phyloP scores from a whole-genome alignment of 2,888 invertebrate species.

The Leuctra nigra region DNA sequence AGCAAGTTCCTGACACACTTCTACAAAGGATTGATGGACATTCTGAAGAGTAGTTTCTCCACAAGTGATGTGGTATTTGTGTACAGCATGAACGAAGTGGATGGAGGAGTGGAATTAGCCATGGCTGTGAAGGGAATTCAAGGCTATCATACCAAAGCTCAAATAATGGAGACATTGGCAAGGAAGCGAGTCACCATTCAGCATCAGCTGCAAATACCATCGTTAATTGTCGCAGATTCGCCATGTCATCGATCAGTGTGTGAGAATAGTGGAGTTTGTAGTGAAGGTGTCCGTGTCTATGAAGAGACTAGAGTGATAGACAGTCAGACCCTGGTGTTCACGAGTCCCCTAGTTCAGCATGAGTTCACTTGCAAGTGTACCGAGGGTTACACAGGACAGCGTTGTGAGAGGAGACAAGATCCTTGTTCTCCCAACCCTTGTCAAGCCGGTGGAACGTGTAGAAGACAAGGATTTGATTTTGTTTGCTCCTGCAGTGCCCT shows the following conservation, averaged over 20 bases:
- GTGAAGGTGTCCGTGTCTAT: constrained; percentile 60
- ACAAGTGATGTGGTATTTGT: constrained; percentile 57
- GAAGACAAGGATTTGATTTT: constrained; percentile 76
- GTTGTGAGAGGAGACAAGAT: constrained; percentile 81
- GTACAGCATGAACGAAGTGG: constrained; percentile 66
- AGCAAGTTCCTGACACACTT: constrained; percentile 67
- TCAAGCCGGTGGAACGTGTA: constrained; percentile 73
- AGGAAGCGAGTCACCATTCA: constrained; percentile 58
- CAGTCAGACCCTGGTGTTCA: constrained; percentile 72
- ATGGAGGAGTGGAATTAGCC: constrained; percentile 60
- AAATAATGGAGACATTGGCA: constrained; percentile 56
- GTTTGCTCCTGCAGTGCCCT: constrained; percentile 72
- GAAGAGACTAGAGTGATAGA: constrained; percentile 68
- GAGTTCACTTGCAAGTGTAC: constrained; percentile 75
- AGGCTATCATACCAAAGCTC: constrained; percentile 54
- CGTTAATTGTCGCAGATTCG: constrained; percentile 64
- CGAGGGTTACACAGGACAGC: constrained; percentile 74
- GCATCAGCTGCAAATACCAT: constrained; percentile 53
- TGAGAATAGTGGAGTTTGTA: constrained; percentile 72
- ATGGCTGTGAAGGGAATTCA: constrained; percentile 54
- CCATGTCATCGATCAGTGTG: constrained; percentile 67
- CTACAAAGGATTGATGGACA: constrained; percentile 66
- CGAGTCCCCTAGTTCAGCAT: constrained; percentile 72
- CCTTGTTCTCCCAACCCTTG: constrained; percentile 90
- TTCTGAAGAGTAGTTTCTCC: constrained; percentile 59